A percentile compares a stretch with the other conserved stretches of the same genome.
Conservation (phyloP, 2,797 vertebrate species). For the Pristis pectinata region DNA sequence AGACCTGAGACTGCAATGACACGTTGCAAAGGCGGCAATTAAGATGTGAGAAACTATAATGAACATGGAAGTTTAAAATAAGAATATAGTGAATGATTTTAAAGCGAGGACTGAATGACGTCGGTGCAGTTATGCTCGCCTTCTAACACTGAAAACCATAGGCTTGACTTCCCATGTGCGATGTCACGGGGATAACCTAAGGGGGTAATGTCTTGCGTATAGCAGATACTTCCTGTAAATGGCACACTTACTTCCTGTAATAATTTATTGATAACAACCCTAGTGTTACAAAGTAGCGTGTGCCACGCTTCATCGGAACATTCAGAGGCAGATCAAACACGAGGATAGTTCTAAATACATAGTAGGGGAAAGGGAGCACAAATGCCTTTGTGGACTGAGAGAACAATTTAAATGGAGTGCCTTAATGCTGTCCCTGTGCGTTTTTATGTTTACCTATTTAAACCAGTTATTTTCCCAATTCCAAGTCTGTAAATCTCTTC, state of each 20-base stretch:
- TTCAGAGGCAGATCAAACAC: not conserved
- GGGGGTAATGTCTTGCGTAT: not conserved
- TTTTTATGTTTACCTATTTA: not conserved
- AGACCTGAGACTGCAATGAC: not conserved
- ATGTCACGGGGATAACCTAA: not conserved
- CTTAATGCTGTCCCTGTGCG: no score
- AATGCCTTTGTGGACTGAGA: not conserved
- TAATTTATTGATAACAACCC: not conserved
- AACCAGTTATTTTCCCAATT: not conserved
- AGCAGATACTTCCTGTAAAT: not conserved
- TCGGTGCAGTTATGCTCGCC: not conserved
- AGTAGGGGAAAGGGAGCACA: not conserved
- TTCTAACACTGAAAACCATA: not conserved
- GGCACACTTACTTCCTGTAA: not conserved
- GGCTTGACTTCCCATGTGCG: not conserved
- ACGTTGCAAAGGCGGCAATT: not conserved
- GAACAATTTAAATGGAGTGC: not conserved
- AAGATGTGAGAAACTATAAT: not conserved
- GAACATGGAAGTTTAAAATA: not conserved
- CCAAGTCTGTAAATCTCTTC: not conserved
- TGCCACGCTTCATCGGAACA: not conserved
- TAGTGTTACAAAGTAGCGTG: not conserved
- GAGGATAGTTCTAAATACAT: not conserved
- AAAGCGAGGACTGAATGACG: not conserved
- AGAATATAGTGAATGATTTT: not conserved